phyloP scores from a whole-genome alignment of 2,797 vertebrate genomes.

The Pseudocheirus occidentalis region DNA sequence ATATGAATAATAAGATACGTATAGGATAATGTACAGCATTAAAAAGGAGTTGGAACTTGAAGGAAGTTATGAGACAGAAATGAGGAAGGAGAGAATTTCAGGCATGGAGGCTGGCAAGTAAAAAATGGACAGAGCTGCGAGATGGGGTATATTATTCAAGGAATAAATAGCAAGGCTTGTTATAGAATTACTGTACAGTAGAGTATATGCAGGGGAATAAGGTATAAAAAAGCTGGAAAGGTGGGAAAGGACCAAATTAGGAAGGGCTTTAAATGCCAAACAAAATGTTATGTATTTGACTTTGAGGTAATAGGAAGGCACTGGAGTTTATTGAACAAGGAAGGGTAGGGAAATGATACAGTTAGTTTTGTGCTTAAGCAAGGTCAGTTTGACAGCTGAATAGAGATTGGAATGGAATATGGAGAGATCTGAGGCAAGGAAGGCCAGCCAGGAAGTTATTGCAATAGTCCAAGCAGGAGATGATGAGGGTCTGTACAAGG shows the following conservation, averaged over 20 bases:
- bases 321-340: background rate
- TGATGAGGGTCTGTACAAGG: background rate
- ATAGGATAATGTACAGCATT: background rate
- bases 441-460: background rate
- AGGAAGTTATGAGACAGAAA: background rate
- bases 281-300: background rate
- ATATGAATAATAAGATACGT: background rate
- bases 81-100: background rate
- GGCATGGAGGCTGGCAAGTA: background rate
- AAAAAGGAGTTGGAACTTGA: background rate
- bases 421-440: background rate
- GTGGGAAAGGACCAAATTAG: background rate
- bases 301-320: background rate
- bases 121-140: background rate
- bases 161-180: background rate
- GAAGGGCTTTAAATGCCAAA: background rate
- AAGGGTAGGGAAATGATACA: background rate
- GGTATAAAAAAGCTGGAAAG: background rate
- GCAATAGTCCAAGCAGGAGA: background rate
- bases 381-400: background rate
- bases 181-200: background rate
- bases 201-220: background rate
- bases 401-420: background rate
- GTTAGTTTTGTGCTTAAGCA: background rate
- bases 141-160: background rate